Base-by-base conservation (phyloP, 2,797 vertebrate species). In the Moxostoma hubbsi region DNA sequence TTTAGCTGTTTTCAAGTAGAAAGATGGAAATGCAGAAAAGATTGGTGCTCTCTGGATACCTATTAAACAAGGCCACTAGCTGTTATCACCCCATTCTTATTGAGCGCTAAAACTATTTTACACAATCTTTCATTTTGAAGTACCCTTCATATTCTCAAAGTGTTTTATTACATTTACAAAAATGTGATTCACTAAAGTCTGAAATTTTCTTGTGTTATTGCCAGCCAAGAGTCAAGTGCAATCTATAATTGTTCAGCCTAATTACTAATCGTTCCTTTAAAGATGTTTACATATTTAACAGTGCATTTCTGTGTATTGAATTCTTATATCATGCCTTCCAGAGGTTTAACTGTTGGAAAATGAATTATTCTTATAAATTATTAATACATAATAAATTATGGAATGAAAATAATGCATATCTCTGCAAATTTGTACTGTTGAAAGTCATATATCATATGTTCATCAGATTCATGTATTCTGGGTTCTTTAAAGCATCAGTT, bases 1-100 rank as follows among this genome's bases (percentile, higher is more conserved):
- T 79, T 68, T 84, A 53, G 58, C 54, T 76, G 73, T 75, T 82
- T 79, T 55, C 11, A 66, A 50, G 68, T 8, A 57, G 70, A 51
- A 16, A 73, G 15, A 53, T 15, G 13, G 53, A 62, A 69, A 7
- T 24, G 63, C 10, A 58, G 18, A 51, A 70, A 72, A 73, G 12
- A 15, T 61, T 4, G 0, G 13, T 47, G 43, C 46, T 77, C 63
- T 49, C 24, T 51, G 55, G 7, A 18, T 64, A 66, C 46, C 0
- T 0, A 46, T 47, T 47, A 71, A 77, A 50, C 49, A n/a, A 49
- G 43, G 57, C 16, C 59, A 11, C n/a, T 55, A 24, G 59, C 67
- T 57, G 61, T 64, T 58, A 43, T 16, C 74, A n/a, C 7, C 43
- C 8, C 1, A 2, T 7, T 12, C 51, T 55, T 65, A 64, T 57